phyloP scores from a whole-genome alignment of 2,888 invertebrate species.

The Malacosoma neustria region DNA sequence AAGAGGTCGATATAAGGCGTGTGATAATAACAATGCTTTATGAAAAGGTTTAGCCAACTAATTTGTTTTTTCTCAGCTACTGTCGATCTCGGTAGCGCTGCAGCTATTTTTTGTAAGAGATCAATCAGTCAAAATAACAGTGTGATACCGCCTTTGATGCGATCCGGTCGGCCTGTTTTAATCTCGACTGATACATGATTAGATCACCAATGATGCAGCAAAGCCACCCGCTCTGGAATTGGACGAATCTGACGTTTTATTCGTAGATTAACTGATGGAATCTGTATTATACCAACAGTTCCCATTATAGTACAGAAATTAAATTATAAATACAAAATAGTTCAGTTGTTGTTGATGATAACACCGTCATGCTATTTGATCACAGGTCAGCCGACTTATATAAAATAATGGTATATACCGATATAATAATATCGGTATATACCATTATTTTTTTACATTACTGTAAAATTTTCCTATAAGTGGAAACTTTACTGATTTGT shows the following conservation, averaged over 20 bases:
- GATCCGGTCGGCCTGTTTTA: slow-evolving; percentile 69
- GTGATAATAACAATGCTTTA: slow-evolving; percentile 72
- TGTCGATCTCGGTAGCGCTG: slow-evolving; percentile 72
- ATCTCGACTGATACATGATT: slow-evolving; percentile 72
- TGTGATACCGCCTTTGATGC: slow-evolving; percentile 75
- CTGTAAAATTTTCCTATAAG: too few species aligned
- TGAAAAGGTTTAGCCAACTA: slow-evolving; percentile 74
- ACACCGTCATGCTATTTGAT: slow-evolving; percentile 2
- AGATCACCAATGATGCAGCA: slow-evolving; percentile 72
- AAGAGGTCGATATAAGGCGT: slow-evolving; percentile 38
- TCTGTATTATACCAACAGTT: slow-evolving; percentile 18
- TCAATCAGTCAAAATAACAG: slow-evolving; percentile 76
- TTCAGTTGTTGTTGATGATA: slow-evolving; percentile 7
- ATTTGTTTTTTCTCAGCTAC: slow-evolving; percentile 74
- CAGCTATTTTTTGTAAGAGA: slow-evolving; percentile 68
- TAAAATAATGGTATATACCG: too few species aligned
- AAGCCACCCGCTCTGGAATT: slow-evolving; percentile 61
- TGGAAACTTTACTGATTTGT: too few species aligned
- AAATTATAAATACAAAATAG: slow-evolving; percentile 17
- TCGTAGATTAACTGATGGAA: slow-evolving; percentile 45
- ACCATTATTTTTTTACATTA: too few species aligned
- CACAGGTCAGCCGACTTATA: slow-evolving; percentile 7
- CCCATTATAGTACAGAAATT: slow-evolving; percentile 12
- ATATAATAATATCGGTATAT: too few species aligned
- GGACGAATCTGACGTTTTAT: slow-evolving; percentile 44